These are phyloP conservation scores for Tinamus guttatus DNA, from an alignment of 2,113 vertebrate genomes.

Conservation along the genomic window DNA sequence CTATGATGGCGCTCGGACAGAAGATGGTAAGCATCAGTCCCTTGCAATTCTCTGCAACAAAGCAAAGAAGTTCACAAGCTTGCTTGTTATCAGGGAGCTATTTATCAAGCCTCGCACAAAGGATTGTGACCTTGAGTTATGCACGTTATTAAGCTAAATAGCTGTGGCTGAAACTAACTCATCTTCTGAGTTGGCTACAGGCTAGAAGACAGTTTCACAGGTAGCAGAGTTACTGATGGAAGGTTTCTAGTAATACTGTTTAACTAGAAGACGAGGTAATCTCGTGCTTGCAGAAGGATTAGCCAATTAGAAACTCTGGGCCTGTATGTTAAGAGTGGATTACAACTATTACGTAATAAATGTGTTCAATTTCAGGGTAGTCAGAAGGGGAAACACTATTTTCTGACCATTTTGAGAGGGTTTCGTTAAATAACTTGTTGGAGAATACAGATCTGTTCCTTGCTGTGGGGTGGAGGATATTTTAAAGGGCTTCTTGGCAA, in stretches of 20 bases:
- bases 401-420: background rate
- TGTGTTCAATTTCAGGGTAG: background rate
- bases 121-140: background rate
- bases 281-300: background rate
- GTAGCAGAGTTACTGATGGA: background rate
- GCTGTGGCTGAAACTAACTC: background rate
- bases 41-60: background rate
- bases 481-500: background rate
- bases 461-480: background rate
- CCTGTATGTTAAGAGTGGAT: background rate
- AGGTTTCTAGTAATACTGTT: background rate
- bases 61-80: background rate
- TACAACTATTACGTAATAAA: background rate
- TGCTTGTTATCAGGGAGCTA: background rate
- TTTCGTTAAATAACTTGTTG: background rate
- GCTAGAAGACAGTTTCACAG: background rate
- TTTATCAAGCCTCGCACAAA: background rate
- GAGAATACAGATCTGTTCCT: background rate
- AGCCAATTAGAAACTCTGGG: background rate
- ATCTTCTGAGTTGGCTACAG: background rate
- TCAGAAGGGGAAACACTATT: background rate
- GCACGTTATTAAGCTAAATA: background rate
- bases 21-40: slow-evolving; percentile 80
- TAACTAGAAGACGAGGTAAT: background rate
- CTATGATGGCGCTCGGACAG: slow-evolving; percentile 90